phyloP scores from a whole-genome alignment of 2,797 vertebrate genomes.

The Pseudomugil tenellus region DNA sequence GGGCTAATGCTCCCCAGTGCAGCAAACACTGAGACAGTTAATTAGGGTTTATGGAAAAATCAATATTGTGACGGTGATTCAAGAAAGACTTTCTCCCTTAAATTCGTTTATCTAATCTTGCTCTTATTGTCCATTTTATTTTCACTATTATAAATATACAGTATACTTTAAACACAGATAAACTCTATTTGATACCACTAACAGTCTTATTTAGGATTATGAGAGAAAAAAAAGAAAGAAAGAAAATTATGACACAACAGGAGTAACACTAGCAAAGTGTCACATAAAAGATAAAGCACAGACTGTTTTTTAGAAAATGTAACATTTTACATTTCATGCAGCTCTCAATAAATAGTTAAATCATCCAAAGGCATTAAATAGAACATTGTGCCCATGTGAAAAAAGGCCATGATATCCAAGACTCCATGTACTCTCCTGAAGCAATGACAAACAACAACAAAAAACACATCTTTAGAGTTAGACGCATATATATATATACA shows the following conservation, averaged over 20 bases:
- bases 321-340: slow-evolving; percentile 27
- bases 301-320: not conserved
- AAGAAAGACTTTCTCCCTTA: slow-evolving; percentile 47
- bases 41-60: slow-evolving; percentile 71
- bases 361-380: slow-evolving; percentile 47
- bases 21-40: slow-evolving; percentile 62
- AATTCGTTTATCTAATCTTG: slow-evolving; percentile 37
- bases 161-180: not conserved
- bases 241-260: not conserved
- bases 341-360: slow-evolving; percentile 34
- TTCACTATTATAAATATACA: slow-evolving; percentile 18
- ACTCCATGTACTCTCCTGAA: slow-evolving; percentile 44
- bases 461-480: slow-evolving; percentile 4
- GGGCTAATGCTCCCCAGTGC: slow-evolving; percentile 55
- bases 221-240: not conserved
- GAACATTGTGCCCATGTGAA: slow-evolving; percentile 41
- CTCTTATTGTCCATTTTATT: slow-evolving; percentile 31
- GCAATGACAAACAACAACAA: slow-evolving; percentile 59
- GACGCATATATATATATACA: not conserved
- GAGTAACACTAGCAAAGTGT: not conserved
- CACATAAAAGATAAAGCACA: not conserved
- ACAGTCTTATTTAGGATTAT: not conserved
- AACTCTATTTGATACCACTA: not conserved
- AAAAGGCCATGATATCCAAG: slow-evolving; percentile 62
- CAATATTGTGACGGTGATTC: slow-evolving; percentile 63